Evolutionary conservation across 2,113 vertebrate species (phyloP), one percentile per base, ranked within the genome.

Genomic region (Silurus glanis): DNA sequence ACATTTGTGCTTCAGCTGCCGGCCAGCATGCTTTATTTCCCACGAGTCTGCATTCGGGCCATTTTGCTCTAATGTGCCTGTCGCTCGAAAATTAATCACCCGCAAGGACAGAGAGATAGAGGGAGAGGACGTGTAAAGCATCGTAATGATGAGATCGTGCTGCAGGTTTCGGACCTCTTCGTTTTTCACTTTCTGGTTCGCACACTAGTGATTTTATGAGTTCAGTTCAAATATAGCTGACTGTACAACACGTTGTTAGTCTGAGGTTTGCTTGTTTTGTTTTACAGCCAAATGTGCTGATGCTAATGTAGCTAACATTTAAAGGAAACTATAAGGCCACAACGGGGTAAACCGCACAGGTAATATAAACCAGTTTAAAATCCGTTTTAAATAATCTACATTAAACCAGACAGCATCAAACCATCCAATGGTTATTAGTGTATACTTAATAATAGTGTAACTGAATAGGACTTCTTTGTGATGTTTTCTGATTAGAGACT

Each of bases 81-180:
- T 37, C 76, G 58, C 66, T 81, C 76, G 61, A 37, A 81, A 69
- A 81, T 75, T 59, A 81, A 86, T 86, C 85, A 86, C 85, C 45
- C 47, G 55, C 76, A 61, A 25, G 67, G 75, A 71, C 53, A 4
- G 72, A 51, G 83, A 62, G 47, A 75, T 49, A 51, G 83, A 53
- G 83, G 45, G 78, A 51, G 47, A 64, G 83, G 12, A 64, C 64
- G 28, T 16, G 17, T 37, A 28, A 69, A 59, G 66, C 75, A 84
- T 61, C 14, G 5, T 64, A 64, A 58, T 84, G 75, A 23, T 25
- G 59, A 66, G 47, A 59, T 45, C 16, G 49, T 55, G 21, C 82
- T 23, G 82, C 82, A 80, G 6, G 51, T 72, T 62, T 37, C 37
- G 56, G n/a, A 9, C 67, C 16, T 51, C 45, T 8, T 45, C n/a